Evolutionary conservation across 2,888 invertebrate species (phyloP).

Genomic region (Ariolimax columbianus): DNA sequence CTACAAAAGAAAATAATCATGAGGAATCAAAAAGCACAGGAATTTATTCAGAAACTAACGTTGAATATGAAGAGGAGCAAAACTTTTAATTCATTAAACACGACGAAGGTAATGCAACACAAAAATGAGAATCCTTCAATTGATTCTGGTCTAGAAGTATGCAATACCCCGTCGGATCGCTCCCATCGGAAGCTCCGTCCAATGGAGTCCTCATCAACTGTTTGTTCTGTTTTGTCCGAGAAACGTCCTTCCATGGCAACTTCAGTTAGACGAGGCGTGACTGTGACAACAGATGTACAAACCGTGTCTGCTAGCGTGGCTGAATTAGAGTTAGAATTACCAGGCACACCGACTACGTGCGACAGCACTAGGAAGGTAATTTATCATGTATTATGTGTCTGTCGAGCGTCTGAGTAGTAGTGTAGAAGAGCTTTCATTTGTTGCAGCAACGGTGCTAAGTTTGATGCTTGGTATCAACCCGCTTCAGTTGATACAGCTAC

Average conservation of each 20-base stretch:
- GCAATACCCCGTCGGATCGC: background rate
- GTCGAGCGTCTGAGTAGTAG: no score
- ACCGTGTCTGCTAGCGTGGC: slow-evolving; percentile 64
- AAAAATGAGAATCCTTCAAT: slow-evolving; percentile 36
- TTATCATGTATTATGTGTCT: background rate
- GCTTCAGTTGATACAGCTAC: no score
- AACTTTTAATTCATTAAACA: slow-evolving; percentile 35
- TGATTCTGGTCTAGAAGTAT: slow-evolving; percentile 39
- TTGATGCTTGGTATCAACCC: no score
- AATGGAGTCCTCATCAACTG: slow-evolving; percentile 36
- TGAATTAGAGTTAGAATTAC: slow-evolving; percentile 57
- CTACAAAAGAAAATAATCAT: slow-evolving; percentile 68
- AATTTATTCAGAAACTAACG: slow-evolving; percentile 67
- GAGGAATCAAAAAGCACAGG: slow-evolving; percentile 69
- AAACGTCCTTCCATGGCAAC: background rate
- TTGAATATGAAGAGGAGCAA: slow-evolving; percentile 58
- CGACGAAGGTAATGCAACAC: background rate
- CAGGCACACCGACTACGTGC: slow-evolving; percentile 58
- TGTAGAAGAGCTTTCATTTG: no score
- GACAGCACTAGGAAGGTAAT: background rate
- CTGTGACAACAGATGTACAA: slow-evolving; percentile 54
- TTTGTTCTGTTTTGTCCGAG: slow-evolving; percentile 39
- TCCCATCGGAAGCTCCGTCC: background rate
- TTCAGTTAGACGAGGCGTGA: background rate
- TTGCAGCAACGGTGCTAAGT: no score